Percentiles rank a stretch among this genome's conserved stretches.
phyloP scores from a whole-genome alignment of 2,797 vertebrate genomes.

The Otolemur crassicaudatus region DNA sequence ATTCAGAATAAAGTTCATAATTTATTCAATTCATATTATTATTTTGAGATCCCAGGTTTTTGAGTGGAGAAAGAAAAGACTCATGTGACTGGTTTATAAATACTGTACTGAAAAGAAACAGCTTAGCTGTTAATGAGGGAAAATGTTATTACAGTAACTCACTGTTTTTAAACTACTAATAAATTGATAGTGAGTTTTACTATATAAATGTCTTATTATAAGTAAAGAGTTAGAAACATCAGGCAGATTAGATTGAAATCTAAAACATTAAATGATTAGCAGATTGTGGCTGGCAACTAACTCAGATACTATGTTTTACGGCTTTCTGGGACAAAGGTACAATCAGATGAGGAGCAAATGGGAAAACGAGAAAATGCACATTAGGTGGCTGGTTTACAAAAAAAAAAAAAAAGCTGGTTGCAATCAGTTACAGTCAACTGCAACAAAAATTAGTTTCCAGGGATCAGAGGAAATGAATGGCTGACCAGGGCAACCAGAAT shows the following conservation, averaged over 20 bases:
- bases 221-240: conserved; percentile 63
- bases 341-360: conserved; percentile 80
- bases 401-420: conserved; percentile 62
- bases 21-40: not conserved
- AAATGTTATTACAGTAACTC: not conserved
- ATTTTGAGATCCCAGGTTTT: conserved; percentile 12
- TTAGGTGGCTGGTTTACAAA: conserved; percentile 73
- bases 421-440: conserved; percentile 87
- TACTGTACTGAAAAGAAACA: not conserved
- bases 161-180: not conserved
- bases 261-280: conserved; percentile 68
- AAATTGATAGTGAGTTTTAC: conserved; percentile 45
- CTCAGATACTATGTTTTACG: conserved; percentile 52
- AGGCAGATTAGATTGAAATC: conserved; percentile 69
- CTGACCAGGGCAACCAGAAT: conserved; percentile 85
- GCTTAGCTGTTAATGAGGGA: not conserved
- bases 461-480: conserved; percentile 87
- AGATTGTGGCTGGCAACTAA: conserved; percentile 53
- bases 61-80: not conserved
- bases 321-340: conserved; percentile 76
- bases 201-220: conserved; percentile 58
- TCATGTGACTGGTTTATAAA: not conserved
- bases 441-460: conserved; percentile 87
- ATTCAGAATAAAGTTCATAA: conserved; percentile 16
- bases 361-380: conserved; percentile 80